These are phyloP conservation scores for Myotis myotis DNA, from an alignment of 2,797 vertebrate genomes.

Conservation along the genomic window DNA sequence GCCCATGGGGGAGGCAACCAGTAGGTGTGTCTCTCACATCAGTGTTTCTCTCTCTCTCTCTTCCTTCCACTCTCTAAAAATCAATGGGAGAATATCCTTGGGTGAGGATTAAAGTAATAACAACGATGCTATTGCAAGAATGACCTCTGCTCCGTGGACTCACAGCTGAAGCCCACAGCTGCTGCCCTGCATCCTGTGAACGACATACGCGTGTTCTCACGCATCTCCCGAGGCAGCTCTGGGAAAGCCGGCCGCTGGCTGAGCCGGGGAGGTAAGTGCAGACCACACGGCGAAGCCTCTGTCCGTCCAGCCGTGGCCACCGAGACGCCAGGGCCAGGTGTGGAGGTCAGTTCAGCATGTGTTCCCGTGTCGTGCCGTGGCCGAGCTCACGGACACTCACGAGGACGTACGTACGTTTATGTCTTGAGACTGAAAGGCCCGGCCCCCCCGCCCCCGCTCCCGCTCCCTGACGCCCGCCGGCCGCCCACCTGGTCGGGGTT, in stretches of 20 bases:
- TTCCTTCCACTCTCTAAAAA: too few relatives aligned
- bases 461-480: rapidly evolving
- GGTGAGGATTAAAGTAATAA: too few relatives aligned
- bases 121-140: not conserved
- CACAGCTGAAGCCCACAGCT: not conserved
- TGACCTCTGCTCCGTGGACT: not conserved
- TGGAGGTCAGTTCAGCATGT: too few relatives aligned
- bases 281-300: rapidly evolving
- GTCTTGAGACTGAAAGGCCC: too few relatives aligned
- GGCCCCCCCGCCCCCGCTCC: rapidly evolving
- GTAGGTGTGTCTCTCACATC: too few relatives aligned
- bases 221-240: not conserved
- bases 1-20: too few relatives aligned
- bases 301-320: rapidly evolving
- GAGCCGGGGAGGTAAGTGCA: not conserved
- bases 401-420: rapidly evolving
- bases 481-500: slow-evolving; percentile 94
- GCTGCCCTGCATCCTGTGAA: not conserved
- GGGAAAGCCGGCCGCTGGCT: not conserved
- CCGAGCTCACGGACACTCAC: rapidly evolving
- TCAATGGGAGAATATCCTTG: too few relatives aligned
- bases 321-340: rapidly evolving
- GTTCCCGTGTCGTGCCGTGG: rapidly evolving
- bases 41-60: too few relatives aligned
- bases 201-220: not conserved